phyloP scores from a whole-genome alignment of 2,797 vertebrate species.

The Anabas testudineus region DNA sequence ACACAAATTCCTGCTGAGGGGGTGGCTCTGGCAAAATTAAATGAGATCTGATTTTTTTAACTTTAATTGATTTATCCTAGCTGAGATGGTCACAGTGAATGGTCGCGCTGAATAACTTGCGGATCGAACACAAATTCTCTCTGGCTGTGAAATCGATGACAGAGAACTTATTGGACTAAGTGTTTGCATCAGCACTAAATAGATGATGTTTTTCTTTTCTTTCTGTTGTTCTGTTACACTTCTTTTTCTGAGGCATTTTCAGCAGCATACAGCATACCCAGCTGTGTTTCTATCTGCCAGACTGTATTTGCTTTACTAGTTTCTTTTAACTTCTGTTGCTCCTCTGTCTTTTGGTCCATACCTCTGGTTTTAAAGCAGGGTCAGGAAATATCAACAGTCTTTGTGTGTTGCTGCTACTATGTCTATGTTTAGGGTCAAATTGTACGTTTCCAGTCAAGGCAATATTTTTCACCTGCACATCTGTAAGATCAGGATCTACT shows the following conservation, averaged over 20 bases:
- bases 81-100: conserved; percentile 62
- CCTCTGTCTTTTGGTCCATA: conserved; percentile 8
- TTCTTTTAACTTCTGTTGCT: conserved; percentile 25
- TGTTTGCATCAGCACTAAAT: conserved; percentile 70
- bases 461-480: conserved; percentile 29
- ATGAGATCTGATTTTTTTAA: conserved; percentile 73
- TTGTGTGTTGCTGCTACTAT: conserved; percentile 6
- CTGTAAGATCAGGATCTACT: conserved; percentile 25
- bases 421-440: conserved; percentile 16
- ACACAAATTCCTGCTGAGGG: conserved; percentile 27
- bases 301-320: background rate
- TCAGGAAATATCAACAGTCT: conserved; percentile 8
- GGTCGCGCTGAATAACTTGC: conserved; percentile 60
- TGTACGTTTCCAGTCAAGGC: conserved; percentile 24
- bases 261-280: background rate
- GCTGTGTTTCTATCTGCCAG: background rate
- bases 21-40: conserved; percentile 50
- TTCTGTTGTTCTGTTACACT: conserved; percentile 23
- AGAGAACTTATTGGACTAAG: conserved; percentile 59
- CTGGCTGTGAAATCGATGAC: conserved; percentile 68
- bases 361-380: conserved; percentile 9
- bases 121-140: conserved; percentile 69
- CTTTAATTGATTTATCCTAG: conserved; percentile 71
- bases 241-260: conserved; percentile 13
- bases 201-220: conserved; percentile 46